Evolutionary conservation across 2,113 vertebrate species (phyloP).

Genomic region (Danio rerio): DNA sequence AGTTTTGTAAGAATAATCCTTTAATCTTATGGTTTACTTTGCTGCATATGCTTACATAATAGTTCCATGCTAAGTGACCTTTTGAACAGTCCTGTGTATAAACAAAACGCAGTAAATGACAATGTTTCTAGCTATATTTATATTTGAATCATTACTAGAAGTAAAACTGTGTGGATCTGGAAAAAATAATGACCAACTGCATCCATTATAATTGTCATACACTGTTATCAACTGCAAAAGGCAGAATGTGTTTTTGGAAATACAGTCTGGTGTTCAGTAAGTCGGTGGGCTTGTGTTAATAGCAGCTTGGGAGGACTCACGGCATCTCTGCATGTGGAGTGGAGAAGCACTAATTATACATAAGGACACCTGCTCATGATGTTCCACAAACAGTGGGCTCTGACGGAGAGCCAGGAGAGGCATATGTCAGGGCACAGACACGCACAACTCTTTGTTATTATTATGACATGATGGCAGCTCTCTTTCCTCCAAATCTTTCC

Average conservation of each 20-base stretch:
- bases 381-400: constrained; percentile 35
- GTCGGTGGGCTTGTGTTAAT: constrained; percentile 22
- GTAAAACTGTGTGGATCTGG: too few relatives aligned
- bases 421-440: constrained; percentile 41
- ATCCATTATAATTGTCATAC: too few relatives aligned
- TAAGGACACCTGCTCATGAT: constrained; percentile 44
- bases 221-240: too few relatives aligned
- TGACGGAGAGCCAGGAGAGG: constrained; percentile 34
- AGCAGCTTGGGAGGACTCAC: constrained; percentile 40
- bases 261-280: neutral
- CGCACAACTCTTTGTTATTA: neutral
- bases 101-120: too few relatives aligned
- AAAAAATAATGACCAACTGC: too few relatives aligned
- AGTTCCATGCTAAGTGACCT: too few relatives aligned
- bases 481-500: neutral
- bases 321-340: constrained; percentile 9
- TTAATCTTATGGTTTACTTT: too few relatives aligned
- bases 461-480: neutral
- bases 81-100: too few relatives aligned
- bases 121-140: too few relatives aligned
- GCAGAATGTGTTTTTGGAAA: neutral
- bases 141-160: too few relatives aligned
- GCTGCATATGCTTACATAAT: too few relatives aligned
- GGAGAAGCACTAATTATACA: constrained; percentile 47
- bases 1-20: too few relatives aligned